Evolutionary conservation across 1,140 invertebrate genomes (phyloP), one percentile per base, ranked within the genome.

Genomic region (Aleiodes sp.): DNA sequence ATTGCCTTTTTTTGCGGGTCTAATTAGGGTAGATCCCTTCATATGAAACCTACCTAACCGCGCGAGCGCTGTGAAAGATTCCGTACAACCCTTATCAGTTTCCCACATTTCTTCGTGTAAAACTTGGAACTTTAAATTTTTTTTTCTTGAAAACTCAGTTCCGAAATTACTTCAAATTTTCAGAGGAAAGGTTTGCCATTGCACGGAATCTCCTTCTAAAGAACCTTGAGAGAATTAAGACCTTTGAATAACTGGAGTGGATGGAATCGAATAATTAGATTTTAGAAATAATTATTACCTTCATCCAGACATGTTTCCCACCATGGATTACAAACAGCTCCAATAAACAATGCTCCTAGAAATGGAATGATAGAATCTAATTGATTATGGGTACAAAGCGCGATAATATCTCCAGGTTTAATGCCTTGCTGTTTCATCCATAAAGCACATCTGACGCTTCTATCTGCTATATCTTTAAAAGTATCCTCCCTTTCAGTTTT

Each of bases 291-390:
- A 6, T 63, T 16, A 24, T 16, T 33, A 78, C 78, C 43, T 43
- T 56, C 31, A 0, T 76, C 73, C 46, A 79, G 61, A 0, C 43
- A 26, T 0, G 35, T 16, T 10, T 76, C 63, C 71, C 66, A 69
- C 77, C 75, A 77, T 0, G 76, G 29, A 41, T 69, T 80, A 1
- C 71, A 73, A 1, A 74, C 56, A 1, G 75, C 80, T 0, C 87
- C 87, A 0, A 87, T 76, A 12, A 83, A 81, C 1, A 87, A 57
- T 0, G 81, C 77, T 1, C 86, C 84, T 21, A 86, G 73, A 14
- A 82, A 83, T 0, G 88, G 88, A 31, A 88, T 78, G 14, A 82
- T 73, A 3, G 83, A 69, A 56, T 89, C 82, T 0, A 85, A 41
- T 29, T 87, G 84, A 70, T 88, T 88, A 10, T 75, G 76, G 0